Percentiles rank a stretch among this genome's conserved stretches.
Conservation (phyloP, 2,113 vertebrate species). For the Ellobius talpinus region DNA sequence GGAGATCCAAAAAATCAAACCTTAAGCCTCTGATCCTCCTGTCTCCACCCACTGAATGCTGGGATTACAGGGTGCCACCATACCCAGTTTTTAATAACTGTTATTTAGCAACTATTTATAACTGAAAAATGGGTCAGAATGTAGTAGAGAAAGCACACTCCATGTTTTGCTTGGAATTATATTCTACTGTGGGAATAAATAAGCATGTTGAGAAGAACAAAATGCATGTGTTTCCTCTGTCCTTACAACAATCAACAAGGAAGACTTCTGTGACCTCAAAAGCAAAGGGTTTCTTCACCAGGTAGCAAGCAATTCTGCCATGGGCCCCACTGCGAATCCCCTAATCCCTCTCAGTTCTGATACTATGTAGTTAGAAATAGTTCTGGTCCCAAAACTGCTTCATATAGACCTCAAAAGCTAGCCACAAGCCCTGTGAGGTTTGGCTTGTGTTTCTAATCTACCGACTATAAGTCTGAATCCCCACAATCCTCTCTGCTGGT, state of each 20-base stretch:
- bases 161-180: not conserved
- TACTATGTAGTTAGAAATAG: not conserved
- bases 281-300: not conserved
- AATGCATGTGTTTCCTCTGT: not conserved
- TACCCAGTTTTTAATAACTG: not conserved
- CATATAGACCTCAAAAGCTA: not conserved
- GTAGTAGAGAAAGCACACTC: not conserved
- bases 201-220: not conserved
- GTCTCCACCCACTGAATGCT: not conserved
- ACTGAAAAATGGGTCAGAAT: not conserved
- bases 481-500: not conserved
- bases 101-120: conserved; percentile 30
- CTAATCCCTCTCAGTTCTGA: not conserved
- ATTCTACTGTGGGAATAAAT: not conserved
- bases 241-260: not conserved
- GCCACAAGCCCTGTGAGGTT: not conserved
- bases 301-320: not conserved
- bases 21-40: not conserved
- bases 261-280: not conserved
- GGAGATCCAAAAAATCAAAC: not conserved
- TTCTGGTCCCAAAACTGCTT: not conserved
- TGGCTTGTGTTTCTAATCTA: not conserved
- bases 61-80: not conserved
- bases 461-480: not conserved
- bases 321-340: not conserved